Conservation (phyloP, 1,140 invertebrate genomes). For the Eriocheir sinensis region DNA sequence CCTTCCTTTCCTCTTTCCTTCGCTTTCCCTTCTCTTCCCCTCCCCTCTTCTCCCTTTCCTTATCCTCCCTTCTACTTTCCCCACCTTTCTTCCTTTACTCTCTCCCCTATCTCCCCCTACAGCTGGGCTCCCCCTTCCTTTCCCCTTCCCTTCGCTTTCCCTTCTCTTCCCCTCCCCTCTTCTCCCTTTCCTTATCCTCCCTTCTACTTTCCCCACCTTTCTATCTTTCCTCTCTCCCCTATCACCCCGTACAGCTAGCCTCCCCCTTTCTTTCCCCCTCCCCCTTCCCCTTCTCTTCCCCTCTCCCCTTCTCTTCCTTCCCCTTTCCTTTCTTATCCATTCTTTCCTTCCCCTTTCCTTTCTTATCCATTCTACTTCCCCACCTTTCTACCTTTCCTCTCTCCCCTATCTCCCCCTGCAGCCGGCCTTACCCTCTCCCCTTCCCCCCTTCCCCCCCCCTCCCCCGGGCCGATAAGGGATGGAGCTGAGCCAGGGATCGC, state of each 20-base stretch:
- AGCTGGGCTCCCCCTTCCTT: neutral
- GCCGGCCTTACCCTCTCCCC: neutral
- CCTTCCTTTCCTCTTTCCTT: neutral
- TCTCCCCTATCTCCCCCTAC: slow-evolving; percentile 8
- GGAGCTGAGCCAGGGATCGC: slow-evolving; percentile 61
- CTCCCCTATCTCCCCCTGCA: neutral
- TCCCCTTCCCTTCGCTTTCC: neutral
- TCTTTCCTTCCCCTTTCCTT: too few relatives aligned
- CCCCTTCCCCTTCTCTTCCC: neutral
- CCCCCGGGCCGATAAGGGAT: slow-evolving; percentile 57
- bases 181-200: neutral
- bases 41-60: neutral
- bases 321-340: neutral
- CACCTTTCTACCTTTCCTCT: too few relatives aligned
- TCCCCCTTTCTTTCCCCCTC: neutral
- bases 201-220: neutral
- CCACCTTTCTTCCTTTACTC: neutral
- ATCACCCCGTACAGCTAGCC: too few relatives aligned
- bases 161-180: neutral
- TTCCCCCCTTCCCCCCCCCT: neutral
- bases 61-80: neutral
- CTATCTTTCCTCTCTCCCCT: too few relatives aligned
- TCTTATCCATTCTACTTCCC: too few relatives aligned
- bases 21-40: neutral
- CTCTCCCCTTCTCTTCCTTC: neutral